A percentile compares a stretch with the other conserved stretches of the same genome.
These are phyloP conservation scores for Coelopa frigida DNA, from an alignment of 1,140 invertebrate species.

Conservation along the genomic window DNA sequence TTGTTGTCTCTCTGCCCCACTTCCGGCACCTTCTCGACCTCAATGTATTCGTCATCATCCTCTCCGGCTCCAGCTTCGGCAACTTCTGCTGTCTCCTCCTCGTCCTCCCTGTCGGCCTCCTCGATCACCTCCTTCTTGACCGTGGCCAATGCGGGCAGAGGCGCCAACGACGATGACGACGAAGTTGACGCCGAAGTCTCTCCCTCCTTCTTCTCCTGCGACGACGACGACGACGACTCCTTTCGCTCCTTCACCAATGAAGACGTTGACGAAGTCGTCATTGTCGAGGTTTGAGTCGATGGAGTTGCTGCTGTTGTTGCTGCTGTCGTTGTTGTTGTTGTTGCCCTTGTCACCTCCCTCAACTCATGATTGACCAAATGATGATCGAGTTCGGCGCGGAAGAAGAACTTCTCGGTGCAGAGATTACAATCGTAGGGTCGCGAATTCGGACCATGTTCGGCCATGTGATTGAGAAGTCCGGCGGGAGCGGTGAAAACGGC, in stretches of 20 bases:
- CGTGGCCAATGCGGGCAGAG: constrained; percentile 5
- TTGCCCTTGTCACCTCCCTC: too few relatives aligned
- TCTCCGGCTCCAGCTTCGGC: constrained; percentile 11
- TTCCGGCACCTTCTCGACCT: constrained; percentile 37
- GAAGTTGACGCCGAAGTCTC: too few relatives aligned
- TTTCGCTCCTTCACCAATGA: constrained; percentile 16
- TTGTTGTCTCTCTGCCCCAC: too few relatives aligned
- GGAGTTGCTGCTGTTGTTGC: not conserved
- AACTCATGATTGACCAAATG: constrained; percentile 50
- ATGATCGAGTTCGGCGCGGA: constrained; percentile 83
- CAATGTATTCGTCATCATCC: constrained; percentile 43
- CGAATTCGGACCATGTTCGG: constrained; percentile 69
- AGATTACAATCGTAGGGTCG: constrained; percentile 76
- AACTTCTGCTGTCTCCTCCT: constrained; percentile 8
- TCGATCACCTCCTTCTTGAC: constrained; percentile 31
- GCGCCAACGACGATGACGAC: too few relatives aligned
- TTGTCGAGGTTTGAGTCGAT: too few relatives aligned
- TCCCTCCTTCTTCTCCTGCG: constrained; percentile 18
- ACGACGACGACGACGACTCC: constrained; percentile 14
- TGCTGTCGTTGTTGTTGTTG: not conserved
- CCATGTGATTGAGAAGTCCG: constrained; percentile 74
- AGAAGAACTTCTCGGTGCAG: constrained; percentile 84
- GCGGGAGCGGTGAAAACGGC: constrained; percentile 73
- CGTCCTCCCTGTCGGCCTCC: constrained; percentile 2
- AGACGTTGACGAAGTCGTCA: too few relatives aligned